Base-by-base conservation (phyloP, 2,888 invertebrate genomes). In the Hydropsyche betteni region DNA sequence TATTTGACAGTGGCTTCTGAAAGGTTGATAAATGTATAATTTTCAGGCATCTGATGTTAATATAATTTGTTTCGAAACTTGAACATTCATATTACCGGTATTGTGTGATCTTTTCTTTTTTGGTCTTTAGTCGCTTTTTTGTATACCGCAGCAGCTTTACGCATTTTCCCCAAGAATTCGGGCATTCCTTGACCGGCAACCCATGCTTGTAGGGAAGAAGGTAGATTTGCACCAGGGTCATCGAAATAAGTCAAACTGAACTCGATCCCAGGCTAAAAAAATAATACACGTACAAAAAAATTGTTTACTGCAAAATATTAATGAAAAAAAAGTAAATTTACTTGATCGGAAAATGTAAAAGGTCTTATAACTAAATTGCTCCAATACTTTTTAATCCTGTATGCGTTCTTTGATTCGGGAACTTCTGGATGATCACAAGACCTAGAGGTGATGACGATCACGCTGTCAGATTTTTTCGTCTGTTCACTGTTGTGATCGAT, bases 161-260 rank as follows among this genome's bases (percentile, higher is more conserved):
- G 86, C 88, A 94, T 90, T 80, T 90, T 89, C 79, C 86, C 86
- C 44, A 95, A 84, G 84, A 92, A 95, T 76, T 93, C 92, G 0
- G 95, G 94, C 84, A 94, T 91, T 36, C 93, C 94, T 82, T 89
- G 87, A 78, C 91, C 90, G 0, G 91, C 89, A 0, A 91, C 94
- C 94, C 95, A 96, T 0, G 91, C 87, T 34, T 91, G 90, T 64
- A 93, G 86, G 55, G 91, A 87, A 7, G 92, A 87, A 0, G 95
- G 94, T 81, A 96, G 90, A 69, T 91, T 90, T 3, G 92, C 86
- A 0, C 94, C 95, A 7, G 96, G 95, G 86, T 95, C 94, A 83
- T 96, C 96, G 84, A 92, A 96, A 84, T 96, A 96, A 0, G 95
- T 96, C 53, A 96, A 85, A 52, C 93, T 91, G 84, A 95, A 96